Conservation (phyloP, 2,113 vertebrate genomes). For the Mustela nigripes region DNA sequence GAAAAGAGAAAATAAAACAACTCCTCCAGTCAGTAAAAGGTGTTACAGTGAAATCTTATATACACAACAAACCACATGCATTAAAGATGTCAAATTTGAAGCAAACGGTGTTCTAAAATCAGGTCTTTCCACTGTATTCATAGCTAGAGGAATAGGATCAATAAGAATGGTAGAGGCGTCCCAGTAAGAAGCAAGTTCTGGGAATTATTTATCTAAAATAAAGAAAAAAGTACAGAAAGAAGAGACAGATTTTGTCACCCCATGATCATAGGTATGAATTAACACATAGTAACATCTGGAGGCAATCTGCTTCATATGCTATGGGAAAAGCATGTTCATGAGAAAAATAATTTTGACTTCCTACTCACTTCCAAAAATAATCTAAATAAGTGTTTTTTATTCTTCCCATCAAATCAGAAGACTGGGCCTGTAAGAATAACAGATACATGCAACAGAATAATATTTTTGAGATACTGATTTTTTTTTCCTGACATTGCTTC, state of each 20-base stretch:
- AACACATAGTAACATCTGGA: not conserved
- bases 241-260: not conserved
- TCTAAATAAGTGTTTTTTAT: not conserved
- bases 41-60: accelerated
- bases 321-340: not conserved
- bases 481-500: not conserved
- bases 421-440: not conserved
- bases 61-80: accelerated
- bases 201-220: not conserved
- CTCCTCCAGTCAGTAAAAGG: not conserved
- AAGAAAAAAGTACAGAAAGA: not conserved
- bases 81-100: not conserved
- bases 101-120: not conserved
- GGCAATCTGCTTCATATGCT: not conserved
- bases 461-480: not conserved
- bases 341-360: not conserved
- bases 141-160: not conserved
- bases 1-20: not conserved
- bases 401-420: not conserved
- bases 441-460: not conserved
- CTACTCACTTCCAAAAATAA: not conserved
- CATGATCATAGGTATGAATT: not conserved
- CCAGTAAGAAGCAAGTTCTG: not conserved
- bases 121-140: not conserved
- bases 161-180: not conserved